A percentile compares a stretch with the other conserved stretches of the same genome.
These are phyloP conservation scores for Clarias batrachus DNA, from an alignment of 2,113 vertebrate species.

Conservation along the genomic window DNA sequence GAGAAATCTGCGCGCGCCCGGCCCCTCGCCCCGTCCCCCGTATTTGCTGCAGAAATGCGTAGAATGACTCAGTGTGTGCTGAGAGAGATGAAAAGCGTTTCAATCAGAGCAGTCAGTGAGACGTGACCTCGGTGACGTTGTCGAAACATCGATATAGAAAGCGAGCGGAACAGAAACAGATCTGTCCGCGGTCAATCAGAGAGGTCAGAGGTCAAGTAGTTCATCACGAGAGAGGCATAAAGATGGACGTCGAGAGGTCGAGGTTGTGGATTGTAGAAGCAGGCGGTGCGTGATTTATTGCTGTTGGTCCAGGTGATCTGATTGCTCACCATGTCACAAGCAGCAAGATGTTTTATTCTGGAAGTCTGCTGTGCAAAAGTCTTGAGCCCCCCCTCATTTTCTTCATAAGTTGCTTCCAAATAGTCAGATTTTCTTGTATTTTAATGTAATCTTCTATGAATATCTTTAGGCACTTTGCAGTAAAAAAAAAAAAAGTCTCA, in stretches of 20 bases:
- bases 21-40: not conserved
- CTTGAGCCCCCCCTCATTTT: no score
- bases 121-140: not conserved
- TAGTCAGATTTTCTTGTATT: no score
- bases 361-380: no score
- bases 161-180: not conserved
- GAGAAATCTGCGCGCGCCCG: conserved; percentile 1
- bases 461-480: no score
- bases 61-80: not conserved
- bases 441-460: no score
- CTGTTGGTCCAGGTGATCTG: not conserved
- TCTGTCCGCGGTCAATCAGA: conserved; percentile 18
- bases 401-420: no score
- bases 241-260: conserved; percentile 49
- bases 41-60: not conserved
- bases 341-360: not conserved
- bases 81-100: not conserved
- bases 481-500: no score
- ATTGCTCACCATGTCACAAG: no score
- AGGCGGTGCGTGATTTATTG: not conserved
- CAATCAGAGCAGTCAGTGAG: not conserved
- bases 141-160: not conserved
- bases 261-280: conserved; percentile 7
- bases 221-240: conserved; percentile 37
- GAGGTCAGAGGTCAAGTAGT: conserved; percentile 56